Percentiles rank a stretch among this genome's conserved stretches.
Conservation (phyloP, 2,113 vertebrate species). For the Alligator sinensis region DNA sequence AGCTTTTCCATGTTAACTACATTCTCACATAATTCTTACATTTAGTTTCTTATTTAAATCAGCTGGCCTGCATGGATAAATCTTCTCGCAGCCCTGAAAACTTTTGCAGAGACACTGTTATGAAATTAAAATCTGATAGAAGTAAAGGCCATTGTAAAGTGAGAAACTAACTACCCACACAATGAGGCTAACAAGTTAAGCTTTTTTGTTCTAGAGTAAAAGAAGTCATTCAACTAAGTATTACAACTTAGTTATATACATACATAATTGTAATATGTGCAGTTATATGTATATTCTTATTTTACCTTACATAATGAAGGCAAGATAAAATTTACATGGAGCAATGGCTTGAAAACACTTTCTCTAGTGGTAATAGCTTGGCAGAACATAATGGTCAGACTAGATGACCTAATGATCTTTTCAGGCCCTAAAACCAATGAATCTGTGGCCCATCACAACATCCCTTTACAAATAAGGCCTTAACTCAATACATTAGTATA, state of each 20-base stretch:
- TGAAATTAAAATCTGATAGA: fast-evolving
- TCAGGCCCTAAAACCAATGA: no score
- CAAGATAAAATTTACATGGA: background rate
- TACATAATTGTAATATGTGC: no score
- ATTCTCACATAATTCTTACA: fast-evolving
- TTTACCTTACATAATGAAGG: background rate
- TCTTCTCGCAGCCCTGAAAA: background rate
- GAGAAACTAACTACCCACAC: background rate
- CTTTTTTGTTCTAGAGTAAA: background rate
- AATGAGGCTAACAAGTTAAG: background rate
- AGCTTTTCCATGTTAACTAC: fast-evolving
- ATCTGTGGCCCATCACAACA: background rate
- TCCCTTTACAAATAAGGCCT: background rate
- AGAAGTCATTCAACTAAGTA: background rate
- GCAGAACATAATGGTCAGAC: no score
- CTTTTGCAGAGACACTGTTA: fast-evolving
- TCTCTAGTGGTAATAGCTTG: no score
- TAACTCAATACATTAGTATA: background rate
- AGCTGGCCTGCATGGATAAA: fast-evolving
- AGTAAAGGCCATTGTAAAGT: background rate
- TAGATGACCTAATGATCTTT: no score
- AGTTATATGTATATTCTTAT: no score
- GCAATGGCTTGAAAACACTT: background rate
- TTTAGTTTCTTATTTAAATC: background rate
- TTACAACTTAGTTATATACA: no score